These are phyloP conservation scores for Oppia nitens DNA, from an alignment of 1,140 invertebrate species.

Conservation along the genomic window DNA sequence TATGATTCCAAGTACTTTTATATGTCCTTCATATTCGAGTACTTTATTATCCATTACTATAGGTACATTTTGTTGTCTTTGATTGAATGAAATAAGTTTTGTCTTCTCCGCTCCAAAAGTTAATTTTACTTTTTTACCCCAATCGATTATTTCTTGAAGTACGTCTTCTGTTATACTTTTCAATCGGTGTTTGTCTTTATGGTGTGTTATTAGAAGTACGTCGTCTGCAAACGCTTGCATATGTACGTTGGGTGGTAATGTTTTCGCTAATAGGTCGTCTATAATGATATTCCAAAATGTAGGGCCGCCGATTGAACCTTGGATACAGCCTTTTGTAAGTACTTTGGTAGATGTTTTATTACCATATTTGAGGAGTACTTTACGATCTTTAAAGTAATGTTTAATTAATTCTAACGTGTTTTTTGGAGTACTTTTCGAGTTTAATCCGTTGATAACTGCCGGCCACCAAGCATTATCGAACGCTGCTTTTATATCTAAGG, in stretches of 20 bases:
- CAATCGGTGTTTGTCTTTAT: neutral
- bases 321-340: neutral
- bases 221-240: neutral
- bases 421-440: neutral
- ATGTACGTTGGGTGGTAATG: neutral
- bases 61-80: neutral
- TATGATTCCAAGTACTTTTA: neutral
- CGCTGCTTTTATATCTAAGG: neutral
- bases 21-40: neutral
- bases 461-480: constrained; percentile 5
- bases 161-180: neutral
- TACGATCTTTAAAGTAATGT: neutral
- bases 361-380: neutral
- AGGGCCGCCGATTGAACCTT: neutral
- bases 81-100: neutral
- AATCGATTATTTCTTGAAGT: neutral
- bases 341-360: neutral
- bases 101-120: neutral
- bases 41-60: neutral
- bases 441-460: neutral
- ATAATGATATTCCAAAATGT: neutral
- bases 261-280: neutral
- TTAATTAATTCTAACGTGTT: neutral
- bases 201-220: too few relatives aligned
- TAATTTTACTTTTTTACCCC: neutral